phyloP scores from a whole-genome alignment of 1,140 invertebrate genomes.

The Drosophila kurseongensis region DNA sequence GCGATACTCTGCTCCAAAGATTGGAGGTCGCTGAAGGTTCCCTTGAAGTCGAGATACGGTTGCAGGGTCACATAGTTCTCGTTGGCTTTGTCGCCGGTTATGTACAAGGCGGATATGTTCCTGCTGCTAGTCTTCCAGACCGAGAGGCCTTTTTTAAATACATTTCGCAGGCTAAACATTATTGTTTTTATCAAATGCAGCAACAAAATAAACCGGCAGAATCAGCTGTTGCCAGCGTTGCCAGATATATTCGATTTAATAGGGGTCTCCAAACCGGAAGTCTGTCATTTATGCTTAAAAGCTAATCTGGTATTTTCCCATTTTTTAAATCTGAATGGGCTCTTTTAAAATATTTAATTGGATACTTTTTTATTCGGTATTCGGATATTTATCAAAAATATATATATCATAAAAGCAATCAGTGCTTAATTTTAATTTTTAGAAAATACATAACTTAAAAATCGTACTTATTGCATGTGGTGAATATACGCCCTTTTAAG shows the following conservation, averaged over 20 bases:
- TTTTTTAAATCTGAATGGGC: no score
- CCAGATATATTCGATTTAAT: slow-evolving; percentile 6
- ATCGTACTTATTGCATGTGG: no score
- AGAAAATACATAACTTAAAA: no score
- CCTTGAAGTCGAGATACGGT: slow-evolving; percentile 87
- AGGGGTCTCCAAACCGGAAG: slow-evolving; percentile 1
- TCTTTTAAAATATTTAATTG: not conserved
- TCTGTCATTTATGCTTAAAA: not conserved
- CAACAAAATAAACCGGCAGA: slow-evolving; percentile 24
- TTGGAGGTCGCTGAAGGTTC: slow-evolving; percentile 85
- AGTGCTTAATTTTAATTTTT: no score
- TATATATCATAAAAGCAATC: no score
- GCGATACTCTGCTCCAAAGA: slow-evolving; percentile 85
- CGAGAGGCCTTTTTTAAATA: slow-evolving; percentile 7
- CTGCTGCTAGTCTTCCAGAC: slow-evolving; percentile 22
- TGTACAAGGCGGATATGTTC: slow-evolving; percentile 86
- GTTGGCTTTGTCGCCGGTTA: slow-evolving; percentile 86
- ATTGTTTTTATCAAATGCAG: slow-evolving; percentile 7
- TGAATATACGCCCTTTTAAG: slow-evolving; percentile 1
- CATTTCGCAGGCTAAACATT: slow-evolving; percentile 48
- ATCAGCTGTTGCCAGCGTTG: slow-evolving; percentile 34
- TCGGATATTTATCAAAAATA: no score
- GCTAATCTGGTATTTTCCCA: slow-evolving; percentile 2
- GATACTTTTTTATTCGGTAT: no score
- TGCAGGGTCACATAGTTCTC: slow-evolving; percentile 86